Base-by-base conservation (phyloP, 2,113 vertebrate species). In the Tyrannus savana region DNA sequence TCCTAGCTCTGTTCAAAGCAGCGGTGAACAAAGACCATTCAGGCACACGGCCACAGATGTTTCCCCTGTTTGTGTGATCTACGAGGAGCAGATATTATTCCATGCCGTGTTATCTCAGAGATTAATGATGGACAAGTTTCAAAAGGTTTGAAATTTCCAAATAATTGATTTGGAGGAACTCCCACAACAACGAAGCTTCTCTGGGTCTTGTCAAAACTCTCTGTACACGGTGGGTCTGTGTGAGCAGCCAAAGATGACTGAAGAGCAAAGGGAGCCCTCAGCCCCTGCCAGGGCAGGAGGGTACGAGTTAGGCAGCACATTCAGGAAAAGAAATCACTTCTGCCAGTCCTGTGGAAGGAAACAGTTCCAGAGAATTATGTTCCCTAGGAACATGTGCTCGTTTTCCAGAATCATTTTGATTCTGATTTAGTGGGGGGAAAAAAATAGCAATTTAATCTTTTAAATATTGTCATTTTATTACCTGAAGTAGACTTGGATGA, bases 61-160 rank as follows among this genome's bases (percentile, higher is more conserved):
- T 87, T 87, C 84, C 71, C 83, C 73, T 9, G 1, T 82, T 79
- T 44, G 91, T 76, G 71, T 69, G 91, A 74, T 50, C 74, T 75
- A 60, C 10, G 3, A 58, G 84, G 72, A 64, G 91, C 87, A 85
- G 89, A 87, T 75, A 72, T n/a, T 75, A 44, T 73, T 89, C 93
- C 46, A 7, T 68, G 73, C 81, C 62, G 7, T 59, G 67, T 95
- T 95, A 94, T 84, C 74, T 69, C 74, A 27, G 67, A 93, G 91
- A 89, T 91, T 88, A 90, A 78, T 3, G 50, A 87, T 18, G 84
- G 89, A 79, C 67, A 46, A 10, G 30, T 91, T 95, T 91, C 87
- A 91, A 93, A 96, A 96, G 87, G 82, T 80, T 94, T 84, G 78
- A 83, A 83, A 83, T 87, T 91, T 83, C 72, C 82, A 97, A 92